Evolutionary conservation across 2,888 invertebrate genomes (phyloP), one percentile per base, ranked within the genome.

Genomic region (Branchipolynoe longqiensis): DNA sequence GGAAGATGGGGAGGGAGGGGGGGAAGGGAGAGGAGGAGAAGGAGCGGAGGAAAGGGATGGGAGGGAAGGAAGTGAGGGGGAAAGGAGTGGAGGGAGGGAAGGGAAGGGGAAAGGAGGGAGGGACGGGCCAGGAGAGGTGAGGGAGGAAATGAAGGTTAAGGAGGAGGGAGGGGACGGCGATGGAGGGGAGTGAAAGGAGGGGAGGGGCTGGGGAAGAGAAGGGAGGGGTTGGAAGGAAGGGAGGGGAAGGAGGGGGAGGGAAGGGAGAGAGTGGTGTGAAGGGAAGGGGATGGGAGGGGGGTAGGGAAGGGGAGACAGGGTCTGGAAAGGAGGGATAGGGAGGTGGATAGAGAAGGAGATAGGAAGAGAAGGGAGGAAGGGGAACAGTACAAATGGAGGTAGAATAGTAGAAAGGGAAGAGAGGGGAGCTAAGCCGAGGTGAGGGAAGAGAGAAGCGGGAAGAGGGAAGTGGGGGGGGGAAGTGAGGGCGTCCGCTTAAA

Each of bases 71-170:
- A 6, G 25, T 6, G 74, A 6, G 74, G 4, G 74, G 6, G 74
- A 38, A 4, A 74, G 36, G 40, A 3, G n/a, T 36, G n/a, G 74
- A 74, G 74, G 25, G 74, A 38, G 38, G 40, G 36, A 74, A 22
- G 40, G 36, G 25, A 40, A 74, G 74, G 25, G 36, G n/a, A 4
- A 40, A 22, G 40, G 6, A 74, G 36, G 25, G 40, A 74, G 74
- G 25, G 8, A 38, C 38, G 25, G 4, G 40, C 2, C 33, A 4
- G 25, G 40, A 74, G 74, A 40, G 74, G n/a, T 8, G n/a, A 22
- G 25, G 38, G 40, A 40, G 22, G 40, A 74, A 40, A 40, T 36
- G n/a, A 2, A 33, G 0, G 22, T 3, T 38, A 40, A 40, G 74
- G n/a, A 40, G 25, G 74, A 38, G 38, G 40, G 2, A 74, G 38